Evolutionary conservation across 2,113 vertebrate genomes (phyloP).

Genomic region (Callionymus lyra): DNA sequence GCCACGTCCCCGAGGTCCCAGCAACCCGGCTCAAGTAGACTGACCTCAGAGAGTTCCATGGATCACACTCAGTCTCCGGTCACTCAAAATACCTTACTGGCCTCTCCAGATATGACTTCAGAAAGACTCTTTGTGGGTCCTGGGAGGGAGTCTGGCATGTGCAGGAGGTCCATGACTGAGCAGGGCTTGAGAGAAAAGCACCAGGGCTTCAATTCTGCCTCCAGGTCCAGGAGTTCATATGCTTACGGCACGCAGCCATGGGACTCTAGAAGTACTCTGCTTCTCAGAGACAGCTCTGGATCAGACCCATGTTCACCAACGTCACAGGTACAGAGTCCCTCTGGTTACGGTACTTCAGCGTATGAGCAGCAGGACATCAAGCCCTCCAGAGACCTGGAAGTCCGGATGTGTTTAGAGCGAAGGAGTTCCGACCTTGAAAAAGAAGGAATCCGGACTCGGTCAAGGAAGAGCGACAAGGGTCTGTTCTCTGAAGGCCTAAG

Average conservation of each 20-base stretch:
- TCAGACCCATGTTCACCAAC: slow-evolving; percentile 16
- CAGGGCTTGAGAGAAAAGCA: slow-evolving; percentile 23
- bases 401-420: slow-evolving; percentile 9
- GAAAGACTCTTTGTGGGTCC: slow-evolving; percentile 33
- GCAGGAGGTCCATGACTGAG: slow-evolving; percentile 34
- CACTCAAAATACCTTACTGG: slow-evolving; percentile 56
- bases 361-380: slow-evolving; percentile 37
- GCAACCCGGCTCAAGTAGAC: slow-evolving; percentile 12
- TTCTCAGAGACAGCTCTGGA: slow-evolving; percentile 13
- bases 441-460: slow-evolving; percentile 59
- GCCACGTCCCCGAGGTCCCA: slow-evolving; percentile 17
- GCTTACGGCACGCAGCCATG: slow-evolving; percentile 25
- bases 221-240: slow-evolving; percentile 26
- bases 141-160: slow-evolving; percentile 12
- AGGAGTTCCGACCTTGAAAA: slow-evolving; percentile 44
- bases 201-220: slow-evolving; percentile 5
- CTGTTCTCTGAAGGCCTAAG: slow-evolving; percentile 58
- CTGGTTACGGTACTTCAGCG: slow-evolving; percentile 44
- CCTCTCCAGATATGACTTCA: slow-evolving; percentile 31
- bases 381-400: slow-evolving; percentile 33
- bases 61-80: slow-evolving; percentile 34
- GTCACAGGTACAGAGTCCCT: slow-evolving; percentile 31
- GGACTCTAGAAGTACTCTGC: slow-evolving; percentile 17
- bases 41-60: slow-evolving; percentile 30
- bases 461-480: slow-evolving; percentile 65